Percentiles rank a stretch among this genome's conserved stretches.
Evolutionary conservation across 2,113 vertebrate species (phyloP).

Genomic region (Lichenostomus cassidix): DNA sequence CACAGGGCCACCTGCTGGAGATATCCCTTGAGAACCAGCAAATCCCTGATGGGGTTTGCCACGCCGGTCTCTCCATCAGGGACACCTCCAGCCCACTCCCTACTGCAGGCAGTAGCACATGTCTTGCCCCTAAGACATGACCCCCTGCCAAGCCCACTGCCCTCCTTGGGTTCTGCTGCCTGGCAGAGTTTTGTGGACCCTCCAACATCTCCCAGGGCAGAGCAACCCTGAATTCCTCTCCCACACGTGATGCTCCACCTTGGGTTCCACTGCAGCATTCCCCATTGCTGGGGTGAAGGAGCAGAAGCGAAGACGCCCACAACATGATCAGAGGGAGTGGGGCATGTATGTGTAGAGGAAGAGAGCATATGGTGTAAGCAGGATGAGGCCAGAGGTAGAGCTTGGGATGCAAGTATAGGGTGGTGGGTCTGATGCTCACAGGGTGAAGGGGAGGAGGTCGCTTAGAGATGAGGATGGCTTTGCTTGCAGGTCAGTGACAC

Average conservation of each 20-base stretch:
- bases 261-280: not conserved
- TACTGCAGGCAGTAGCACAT: not conserved
- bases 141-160: not conserved
- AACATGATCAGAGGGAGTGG: rapidly evolving
- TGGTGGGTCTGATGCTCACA: not conserved
- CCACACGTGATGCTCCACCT: rapidly evolving
- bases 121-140: not conserved
- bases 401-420: not conserved
- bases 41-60: not conserved
- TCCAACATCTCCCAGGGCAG: rapidly evolving
- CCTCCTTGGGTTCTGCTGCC: not conserved
- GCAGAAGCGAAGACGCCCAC: not conserved
- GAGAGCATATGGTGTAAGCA: not conserved
- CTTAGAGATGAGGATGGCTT: not conserved
- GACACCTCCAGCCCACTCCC: not conserved
- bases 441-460: rapidly evolving
- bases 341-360: rapidly evolving
- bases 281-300: rapidly evolving
- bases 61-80: not conserved
- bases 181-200: too few species aligned
- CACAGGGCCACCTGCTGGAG: conserved; percentile 64
- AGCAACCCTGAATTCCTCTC: not conserved
- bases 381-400: not conserved
- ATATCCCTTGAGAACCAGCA: not conserved
- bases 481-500: not conserved